Conservation (phyloP, 2,888 invertebrate genomes). For the Calliphora vomitoria region DNA sequence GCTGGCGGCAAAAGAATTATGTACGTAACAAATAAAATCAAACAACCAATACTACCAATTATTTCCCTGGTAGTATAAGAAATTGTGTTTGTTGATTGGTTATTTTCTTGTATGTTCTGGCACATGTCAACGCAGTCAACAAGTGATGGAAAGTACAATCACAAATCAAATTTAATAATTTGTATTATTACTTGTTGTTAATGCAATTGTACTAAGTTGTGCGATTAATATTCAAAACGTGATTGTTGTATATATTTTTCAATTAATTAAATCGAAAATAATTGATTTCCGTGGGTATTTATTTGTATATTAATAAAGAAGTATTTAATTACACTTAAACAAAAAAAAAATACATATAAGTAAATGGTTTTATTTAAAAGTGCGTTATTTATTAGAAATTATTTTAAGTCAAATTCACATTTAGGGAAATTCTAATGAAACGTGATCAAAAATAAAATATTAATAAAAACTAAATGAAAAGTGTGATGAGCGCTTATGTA, state of each 20-base stretch:
- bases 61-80: no score
- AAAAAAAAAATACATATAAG: constrained; percentile 2
- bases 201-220: background rate
- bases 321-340: background rate
- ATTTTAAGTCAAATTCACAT: background rate
- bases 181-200: background rate
- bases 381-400: constrained; percentile 16
- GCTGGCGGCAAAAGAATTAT: no score
- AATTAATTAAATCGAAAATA: constrained; percentile 29
- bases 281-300: constrained; percentile 37
- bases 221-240: constrained; percentile 53
- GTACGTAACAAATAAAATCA: no score
- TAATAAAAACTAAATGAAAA: constrained; percentile 9
- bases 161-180: background rate
- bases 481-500: background rate
- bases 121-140: background rate
- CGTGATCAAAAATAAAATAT: constrained; percentile 21
- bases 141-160: background rate
- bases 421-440: constrained; percentile 18
- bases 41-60: no score
- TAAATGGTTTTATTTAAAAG: constrained; percentile 22
- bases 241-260: constrained; percentile 29
- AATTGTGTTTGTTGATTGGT: no score
- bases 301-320: background rate
- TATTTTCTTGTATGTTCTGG: background rate